Evolutionary conservation across 2,888 invertebrate genomes (phyloP), one percentile per base, ranked within the genome.

Genomic region (Acronicta leporina): DNA sequence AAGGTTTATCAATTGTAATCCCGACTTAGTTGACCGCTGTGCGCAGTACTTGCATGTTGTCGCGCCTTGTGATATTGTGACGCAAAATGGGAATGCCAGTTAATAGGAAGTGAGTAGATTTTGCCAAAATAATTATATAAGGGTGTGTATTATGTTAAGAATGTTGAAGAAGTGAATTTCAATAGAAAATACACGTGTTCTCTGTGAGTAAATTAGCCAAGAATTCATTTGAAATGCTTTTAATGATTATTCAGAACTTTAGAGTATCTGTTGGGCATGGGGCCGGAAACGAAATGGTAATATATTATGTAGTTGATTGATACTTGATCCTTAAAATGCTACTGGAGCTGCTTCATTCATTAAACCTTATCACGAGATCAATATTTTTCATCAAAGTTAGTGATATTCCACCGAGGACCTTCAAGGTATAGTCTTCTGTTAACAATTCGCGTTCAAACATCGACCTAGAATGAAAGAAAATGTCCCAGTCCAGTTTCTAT

Each of bases 1-100:
- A 77, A 65, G 62, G 69, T 68, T 68, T 71, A 68, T 65, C 69
- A 61, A n/a, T 51, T 30, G 43, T 63, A 56, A 71, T 73, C 60
- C 65, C 42, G 46, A 49, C 63, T 64, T 66, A 72, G 69, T 77
- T 63, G 63, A 69, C 68, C 65, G 54, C 51, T 62, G 67, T 50
- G 43, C 47, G 51, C 20, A 47, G 15, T 52, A 35, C 43, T 43
- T 48, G 60, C 46, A 62, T 54, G 68, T 73, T 52, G 61, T 54
- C 33, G 60, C 60, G 49, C 43, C 46, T 50, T 42, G 72, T 72
- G 73, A 50, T 53, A 30, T 53, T 46, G 73, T 60, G 60, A 40
- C 15, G 35, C 67, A 67, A 56, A 38, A 69, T 69, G 73, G 68
- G 67, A 67, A 53, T 69, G 68, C 69, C 60, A 44, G 33, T 6